Conservation (phyloP, 1,140 invertebrate genomes). For the Leguminivora glycinivorella region DNA sequence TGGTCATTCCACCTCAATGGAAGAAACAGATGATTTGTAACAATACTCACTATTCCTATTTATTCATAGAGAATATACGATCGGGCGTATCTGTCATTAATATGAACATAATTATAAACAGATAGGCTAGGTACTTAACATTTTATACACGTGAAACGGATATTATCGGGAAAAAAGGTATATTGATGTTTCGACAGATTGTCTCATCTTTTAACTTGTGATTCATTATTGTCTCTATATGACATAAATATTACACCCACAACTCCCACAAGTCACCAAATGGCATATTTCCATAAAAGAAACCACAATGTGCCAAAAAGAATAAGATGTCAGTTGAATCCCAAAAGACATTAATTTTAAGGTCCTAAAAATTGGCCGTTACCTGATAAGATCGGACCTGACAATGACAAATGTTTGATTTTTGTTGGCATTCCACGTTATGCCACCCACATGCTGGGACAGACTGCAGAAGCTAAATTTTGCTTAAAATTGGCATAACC, state of each 20-base stretch:
- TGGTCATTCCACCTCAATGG: too few relatives aligned
- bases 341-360: conserved; percentile 1
- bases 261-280: background rate
- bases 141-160: too few relatives aligned
- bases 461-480: too few relatives aligned
- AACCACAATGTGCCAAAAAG: conserved; percentile 1
- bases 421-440: background rate
- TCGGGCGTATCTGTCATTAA: too few relatives aligned
- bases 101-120: too few relatives aligned
- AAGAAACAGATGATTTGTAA: too few relatives aligned
- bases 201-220: background rate
- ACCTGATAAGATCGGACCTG: conserved; percentile 1
- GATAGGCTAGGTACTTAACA: too few relatives aligned
- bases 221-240: background rate
- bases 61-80: too few relatives aligned
- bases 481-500: too few relatives aligned
- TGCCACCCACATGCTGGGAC: background rate
- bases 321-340: background rate
- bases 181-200: too few relatives aligned
- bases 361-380: conserved; percentile 2
- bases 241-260: conserved; percentile 3
- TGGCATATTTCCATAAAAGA: background rate
- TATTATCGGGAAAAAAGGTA: too few relatives aligned
- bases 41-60: too few relatives aligned
- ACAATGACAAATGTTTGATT: conserved; percentile 10